Percentiles rank a stretch among this genome's conserved stretches.
Conservation (phyloP, 1,140 invertebrate species). For the Magallana ariakensis region DNA sequence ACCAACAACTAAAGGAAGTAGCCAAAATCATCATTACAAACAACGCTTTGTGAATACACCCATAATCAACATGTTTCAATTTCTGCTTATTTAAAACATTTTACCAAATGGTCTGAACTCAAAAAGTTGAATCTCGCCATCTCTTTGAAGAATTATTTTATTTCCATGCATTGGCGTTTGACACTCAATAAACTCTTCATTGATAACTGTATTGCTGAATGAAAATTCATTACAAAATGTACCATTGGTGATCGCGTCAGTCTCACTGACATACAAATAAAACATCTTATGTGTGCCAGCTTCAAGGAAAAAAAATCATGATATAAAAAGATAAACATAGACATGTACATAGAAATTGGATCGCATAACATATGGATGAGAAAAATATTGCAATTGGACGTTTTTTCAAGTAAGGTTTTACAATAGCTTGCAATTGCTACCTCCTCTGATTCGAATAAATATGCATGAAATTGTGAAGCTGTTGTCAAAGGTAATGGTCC, state of each 20-base stretch:
- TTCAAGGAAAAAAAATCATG: neutral
- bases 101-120: neutral
- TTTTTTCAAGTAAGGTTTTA: too few species aligned
- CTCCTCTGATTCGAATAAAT: too few species aligned
- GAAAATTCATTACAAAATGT: neutral
- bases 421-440: too few species aligned
- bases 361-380: too few species aligned
- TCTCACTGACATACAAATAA: neutral
- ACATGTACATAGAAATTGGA: too few species aligned
- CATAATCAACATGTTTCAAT: neutral
- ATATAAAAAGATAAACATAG: too few species aligned
- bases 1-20: neutral
- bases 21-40: neutral
- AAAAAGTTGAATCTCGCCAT: neutral
- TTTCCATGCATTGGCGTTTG: neutral
- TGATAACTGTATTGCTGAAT: neutral
- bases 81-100: neutral
- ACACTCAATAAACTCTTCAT: neutral
- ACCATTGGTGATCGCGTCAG: neutral
- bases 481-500: too few species aligned
- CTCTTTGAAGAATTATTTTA: neutral
- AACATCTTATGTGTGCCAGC: slow-evolving; percentile 3
- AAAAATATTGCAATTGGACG: too few species aligned
- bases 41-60: too few species aligned
- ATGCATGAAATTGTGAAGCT: too few species aligned